A percentile compares a stretch with the other conserved stretches of the same genome.
phyloP scores from a whole-genome alignment of 2,888 invertebrate species.

The Creontiades dilutus region DNA sequence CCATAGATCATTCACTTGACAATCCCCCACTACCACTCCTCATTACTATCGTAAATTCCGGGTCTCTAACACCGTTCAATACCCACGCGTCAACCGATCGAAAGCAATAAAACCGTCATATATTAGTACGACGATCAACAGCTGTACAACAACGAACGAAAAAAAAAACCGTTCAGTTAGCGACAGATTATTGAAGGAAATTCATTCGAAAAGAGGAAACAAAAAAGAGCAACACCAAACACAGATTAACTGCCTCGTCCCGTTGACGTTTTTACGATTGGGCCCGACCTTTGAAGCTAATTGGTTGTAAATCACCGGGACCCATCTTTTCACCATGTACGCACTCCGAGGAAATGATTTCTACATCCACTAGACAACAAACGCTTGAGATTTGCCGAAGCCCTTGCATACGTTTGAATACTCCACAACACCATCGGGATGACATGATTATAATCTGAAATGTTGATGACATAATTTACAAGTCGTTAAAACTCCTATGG shows the following conservation, averaged over 20 bases:
- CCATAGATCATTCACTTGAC: too few species aligned
- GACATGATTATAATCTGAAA: too few species aligned
- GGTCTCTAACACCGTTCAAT: neutral
- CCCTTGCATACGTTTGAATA: neutral
- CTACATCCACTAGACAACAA: slow-evolving; percentile 8
- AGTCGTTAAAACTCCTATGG: too few species aligned
- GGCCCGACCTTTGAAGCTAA: slow-evolving; percentile 51
- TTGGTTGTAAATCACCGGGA: slow-evolving; percentile 46
- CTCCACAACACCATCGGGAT: too few species aligned
- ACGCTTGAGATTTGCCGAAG: neutral
- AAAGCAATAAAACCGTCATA: slow-evolving; percentile 27
- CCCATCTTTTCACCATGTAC: slow-evolving; percentile 39
- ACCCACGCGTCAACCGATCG: neutral
- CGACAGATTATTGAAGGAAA: slow-evolving; percentile 40
- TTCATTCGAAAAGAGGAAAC: neutral
- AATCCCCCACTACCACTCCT: too few species aligned
- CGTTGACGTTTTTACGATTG: slow-evolving; percentile 48
- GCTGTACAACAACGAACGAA: neutral
- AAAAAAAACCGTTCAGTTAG: neutral
- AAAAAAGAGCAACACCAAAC: slow-evolving; percentile 25
- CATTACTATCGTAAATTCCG: neutral
- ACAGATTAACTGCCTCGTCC: slow-evolving; percentile 51
- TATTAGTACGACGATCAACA: slow-evolving; percentile 24
- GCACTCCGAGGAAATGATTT: slow-evolving; percentile 17
- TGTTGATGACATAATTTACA: too few species aligned